Conservation (phyloP, 1,140 invertebrate species). For the Drosophila melanogaster region DNA sequence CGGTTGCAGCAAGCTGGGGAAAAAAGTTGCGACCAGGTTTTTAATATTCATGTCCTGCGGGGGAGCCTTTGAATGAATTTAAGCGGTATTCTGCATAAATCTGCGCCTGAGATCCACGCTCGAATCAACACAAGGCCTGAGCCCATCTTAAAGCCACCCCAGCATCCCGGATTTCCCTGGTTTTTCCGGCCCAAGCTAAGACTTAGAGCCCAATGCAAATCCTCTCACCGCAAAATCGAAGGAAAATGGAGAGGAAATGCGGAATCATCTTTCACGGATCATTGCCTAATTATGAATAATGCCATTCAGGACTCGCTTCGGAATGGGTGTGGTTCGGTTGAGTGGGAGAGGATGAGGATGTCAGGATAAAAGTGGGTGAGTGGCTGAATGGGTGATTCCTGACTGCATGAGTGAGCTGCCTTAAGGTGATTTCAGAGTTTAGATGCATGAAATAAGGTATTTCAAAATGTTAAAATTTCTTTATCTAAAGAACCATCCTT, state of each 20-base stretch:
- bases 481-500: no score
- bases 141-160: constrained; percentile 28
- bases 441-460: background rate
- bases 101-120: constrained; percentile 58
- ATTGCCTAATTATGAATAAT: constrained; percentile 81
- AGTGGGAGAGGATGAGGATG: constrained; percentile 13
- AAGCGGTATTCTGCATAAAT: constrained; percentile 58
- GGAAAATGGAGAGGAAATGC: constrained; percentile 50
- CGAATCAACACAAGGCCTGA: constrained; percentile 73
- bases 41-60: constrained; percentile 71
- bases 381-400: constrained; percentile 3
- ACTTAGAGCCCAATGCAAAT: constrained; percentile 65
- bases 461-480: background rate
- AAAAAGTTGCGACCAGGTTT: constrained; percentile 24
- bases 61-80: constrained; percentile 51
- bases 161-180: background rate
- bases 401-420: constrained; percentile 44
- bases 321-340: constrained; percentile 7
- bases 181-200: constrained; percentile 12
- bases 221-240: constrained; percentile 68
- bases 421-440: constrained; percentile 59
- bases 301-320: constrained; percentile 61
- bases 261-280: constrained; percentile 83
- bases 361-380: constrained; percentile 10
- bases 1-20: constrained; percentile 31